phyloP scores from a whole-genome alignment of 2,113 vertebrate species.

The Sorex fumeus region DNA sequence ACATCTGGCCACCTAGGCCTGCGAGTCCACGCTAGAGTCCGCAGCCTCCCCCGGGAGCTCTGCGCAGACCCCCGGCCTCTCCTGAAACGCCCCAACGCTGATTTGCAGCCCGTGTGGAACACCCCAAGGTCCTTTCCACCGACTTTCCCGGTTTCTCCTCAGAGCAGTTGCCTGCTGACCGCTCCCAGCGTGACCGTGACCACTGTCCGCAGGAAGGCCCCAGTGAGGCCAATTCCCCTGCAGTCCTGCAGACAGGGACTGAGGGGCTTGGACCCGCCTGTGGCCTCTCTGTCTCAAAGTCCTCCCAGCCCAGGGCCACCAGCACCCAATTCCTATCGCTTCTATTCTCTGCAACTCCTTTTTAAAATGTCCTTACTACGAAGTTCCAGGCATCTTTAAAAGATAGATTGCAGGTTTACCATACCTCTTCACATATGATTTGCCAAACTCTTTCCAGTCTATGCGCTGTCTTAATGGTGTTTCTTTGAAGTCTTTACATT shows the following conservation, averaged over 20 bases:
- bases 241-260: background rate
- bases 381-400: background rate
- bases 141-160: no score
- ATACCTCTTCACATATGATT: background rate
- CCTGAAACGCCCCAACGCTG: no score
- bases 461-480: background rate
- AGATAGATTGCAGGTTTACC: background rate
- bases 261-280: background rate
- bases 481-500: background rate
- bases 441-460: background rate
- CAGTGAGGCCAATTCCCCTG: background rate
- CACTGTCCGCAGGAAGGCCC: background rate
- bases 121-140: no score
- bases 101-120: no score
- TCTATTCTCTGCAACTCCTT: background rate
- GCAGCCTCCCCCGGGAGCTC: background rate
- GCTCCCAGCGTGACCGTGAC: background rate
- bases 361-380: no score
- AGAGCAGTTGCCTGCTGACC: background rate
- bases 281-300: background rate
- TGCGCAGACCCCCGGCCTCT: background rate
- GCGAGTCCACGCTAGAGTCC: background rate
- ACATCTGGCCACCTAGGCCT: no score
- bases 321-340: no score
- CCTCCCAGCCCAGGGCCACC: background rate